A percentile compares a stretch with the other conserved stretches of the same genome.
These are phyloP conservation scores for Henricia sp. DNA, from an alignment of 53 echinoderm and acorn worm species.

Conservation along the genomic window DNA sequence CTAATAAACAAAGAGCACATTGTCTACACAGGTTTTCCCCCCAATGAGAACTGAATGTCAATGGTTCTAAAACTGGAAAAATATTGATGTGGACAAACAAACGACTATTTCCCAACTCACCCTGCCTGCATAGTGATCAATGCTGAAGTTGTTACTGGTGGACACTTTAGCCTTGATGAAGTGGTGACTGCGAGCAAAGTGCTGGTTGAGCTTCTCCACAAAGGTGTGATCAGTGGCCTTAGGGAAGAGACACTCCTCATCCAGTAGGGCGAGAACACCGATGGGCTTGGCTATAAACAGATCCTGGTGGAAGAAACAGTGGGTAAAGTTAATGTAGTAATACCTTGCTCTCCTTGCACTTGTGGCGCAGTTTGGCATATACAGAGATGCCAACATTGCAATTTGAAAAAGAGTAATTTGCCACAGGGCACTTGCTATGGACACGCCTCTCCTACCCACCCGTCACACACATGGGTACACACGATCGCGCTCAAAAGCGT, in stretches of 20 bases:
- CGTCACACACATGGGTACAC: no score
- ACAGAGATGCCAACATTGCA: no score
- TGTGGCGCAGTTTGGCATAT: background rate
- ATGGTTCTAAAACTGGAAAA: no score
- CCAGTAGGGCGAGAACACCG: slow-evolving; percentile 89
- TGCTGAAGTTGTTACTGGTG: slow-evolving; percentile 93
- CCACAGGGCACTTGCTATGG: no score
- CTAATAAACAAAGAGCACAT: background rate
- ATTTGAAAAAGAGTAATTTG: no score
- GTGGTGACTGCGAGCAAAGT: slow-evolving; percentile 90
- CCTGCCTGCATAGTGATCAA: slow-evolving; percentile 99
- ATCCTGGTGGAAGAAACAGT: slow-evolving; percentile 60
- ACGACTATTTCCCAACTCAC: no score
- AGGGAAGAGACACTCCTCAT: slow-evolving; percentile 97
- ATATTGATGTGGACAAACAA: no score
- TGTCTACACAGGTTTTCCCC: no score
- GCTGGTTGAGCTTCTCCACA: slow-evolving; percentile 94
- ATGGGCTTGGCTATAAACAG: slow-evolving; percentile 94
- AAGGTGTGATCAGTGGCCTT: slow-evolving; percentile 94
- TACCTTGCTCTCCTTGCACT: background rate
- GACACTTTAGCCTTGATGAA: slow-evolving; percentile 96
- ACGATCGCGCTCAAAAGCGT: no score
- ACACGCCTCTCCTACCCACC: no score
- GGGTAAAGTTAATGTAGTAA: background rate
- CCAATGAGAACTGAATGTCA: no score